Evolutionary conservation across 2,797 vertebrate species (phyloP), one percentile per base, ranked within the genome.

Genomic region (Pantherophis alleghaniensis): DNA sequence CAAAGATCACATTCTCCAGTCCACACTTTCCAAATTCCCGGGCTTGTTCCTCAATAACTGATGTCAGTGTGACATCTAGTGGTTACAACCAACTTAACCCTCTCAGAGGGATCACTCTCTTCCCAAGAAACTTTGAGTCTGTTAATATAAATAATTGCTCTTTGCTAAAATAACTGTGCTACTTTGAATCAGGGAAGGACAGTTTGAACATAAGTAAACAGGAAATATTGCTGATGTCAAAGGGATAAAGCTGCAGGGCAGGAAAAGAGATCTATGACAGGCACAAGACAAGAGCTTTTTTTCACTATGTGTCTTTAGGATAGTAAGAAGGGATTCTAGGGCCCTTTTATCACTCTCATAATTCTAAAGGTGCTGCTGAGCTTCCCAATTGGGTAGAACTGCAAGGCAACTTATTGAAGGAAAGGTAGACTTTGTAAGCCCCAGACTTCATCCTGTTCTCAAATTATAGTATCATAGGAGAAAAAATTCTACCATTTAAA

Each of bases 61-160:
- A 96, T 97, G 94, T 93, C 96, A 96, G 94, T 5, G 0, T 97
- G 98, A 97, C 98, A 98, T 61, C 98, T 98, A 98, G 97, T 95
- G 98, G 98, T 51, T 47, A 60, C 63, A 95, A 47, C 20, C 60
- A 55, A 91, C 88, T 97, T 97, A 97, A 97, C 96, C 96, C 96
- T 28, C 0, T 2, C 5, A 24, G 32, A 94, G 4, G 5, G 14
- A 61, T 53, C 66, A 1, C 51, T 20, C 24, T 57, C 16, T 92
- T 74, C 90, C 59, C 13, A 57, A 22, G 14, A 53, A 95, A 59
- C 28, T 2, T 5, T 60, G 3, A 24, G 9, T 1, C 69, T 91
- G 93, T 0, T 86, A 51, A 18, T 14, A n/a, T 86, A 51, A 66
- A 2, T 79, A n/a, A 20, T 42, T 91, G 4, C 10, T 18, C 16